Evolutionary conservation across 2,797 vertebrate species (phyloP).

Genomic region (Chelmon rostratus): DNA sequence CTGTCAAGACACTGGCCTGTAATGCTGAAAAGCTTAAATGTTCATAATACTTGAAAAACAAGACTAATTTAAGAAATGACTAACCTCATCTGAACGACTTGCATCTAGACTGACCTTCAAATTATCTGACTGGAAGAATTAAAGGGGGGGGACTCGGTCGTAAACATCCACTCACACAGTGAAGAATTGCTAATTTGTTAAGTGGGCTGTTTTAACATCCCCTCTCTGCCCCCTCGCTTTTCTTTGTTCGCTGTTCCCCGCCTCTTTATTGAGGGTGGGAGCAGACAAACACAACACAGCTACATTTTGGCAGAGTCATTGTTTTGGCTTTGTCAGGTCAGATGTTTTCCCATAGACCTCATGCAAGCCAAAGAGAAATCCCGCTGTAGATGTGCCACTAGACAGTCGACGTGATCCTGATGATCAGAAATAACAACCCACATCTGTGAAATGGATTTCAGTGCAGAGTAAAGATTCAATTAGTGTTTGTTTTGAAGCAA

Average conservation of each 20-base stretch:
- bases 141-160: constrained; percentile 19
- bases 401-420: not conserved
- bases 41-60: constrained; percentile 4
- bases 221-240: constrained; percentile 54
- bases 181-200: constrained; percentile 72
- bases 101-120: constrained; percentile 11
- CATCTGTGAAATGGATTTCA: not conserved
- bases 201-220: constrained; percentile 64
- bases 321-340: constrained; percentile 77
- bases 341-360: constrained; percentile 71
- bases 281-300: constrained; percentile 56
- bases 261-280: constrained; percentile 52
- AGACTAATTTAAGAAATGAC: not conserved
- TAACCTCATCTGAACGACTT: not conserved
- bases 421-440: constrained; percentile 27
- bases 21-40: constrained; percentile 1
- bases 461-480: not conserved
- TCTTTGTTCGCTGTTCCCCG: constrained; percentile 68
- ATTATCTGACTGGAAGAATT: constrained; percentile 16
- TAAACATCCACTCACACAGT: constrained; percentile 52
- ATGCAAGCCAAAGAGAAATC: constrained; percentile 55
- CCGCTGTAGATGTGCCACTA: constrained; percentile 33
- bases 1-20: not conserved
- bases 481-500: too few species aligned
- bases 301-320: constrained; percentile 62